Evolutionary conservation across 2,797 vertebrate genomes (phyloP).

Genomic region (Catharus ustulatus): DNA sequence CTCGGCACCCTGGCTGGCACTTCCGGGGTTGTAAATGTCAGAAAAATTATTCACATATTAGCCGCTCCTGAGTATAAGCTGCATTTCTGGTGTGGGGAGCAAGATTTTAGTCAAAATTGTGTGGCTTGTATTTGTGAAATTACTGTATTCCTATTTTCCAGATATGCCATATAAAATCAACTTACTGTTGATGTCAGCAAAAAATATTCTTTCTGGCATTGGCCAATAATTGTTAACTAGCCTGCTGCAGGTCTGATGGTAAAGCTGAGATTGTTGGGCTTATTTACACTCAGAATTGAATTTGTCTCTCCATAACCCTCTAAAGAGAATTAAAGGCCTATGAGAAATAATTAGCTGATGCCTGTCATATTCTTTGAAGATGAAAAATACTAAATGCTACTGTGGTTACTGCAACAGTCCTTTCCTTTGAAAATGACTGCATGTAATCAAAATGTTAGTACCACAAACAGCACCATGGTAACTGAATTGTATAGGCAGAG

Average conservation of each 20-base stretch:
- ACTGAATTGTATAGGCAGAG: neutral
- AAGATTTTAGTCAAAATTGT: too few relatives aligned
- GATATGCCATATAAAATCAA: neutral
- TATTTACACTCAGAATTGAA: neutral
- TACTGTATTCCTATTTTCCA: neutral
- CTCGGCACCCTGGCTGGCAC: too few relatives aligned
- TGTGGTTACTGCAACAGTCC: neutral
- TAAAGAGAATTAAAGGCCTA: neutral
- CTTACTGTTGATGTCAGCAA: neutral
- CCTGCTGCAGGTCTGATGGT: neutral
- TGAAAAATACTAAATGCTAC: neutral
- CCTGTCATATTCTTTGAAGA: neutral
- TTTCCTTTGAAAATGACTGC: neutral
- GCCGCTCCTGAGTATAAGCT: too few relatives aligned
- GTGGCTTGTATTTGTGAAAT: too few relatives aligned
- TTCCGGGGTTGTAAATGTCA: too few relatives aligned
- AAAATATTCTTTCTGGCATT: neutral
- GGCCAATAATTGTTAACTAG: neutral
- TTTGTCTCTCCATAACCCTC: neutral
- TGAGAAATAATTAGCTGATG: conserved; percentile 3
- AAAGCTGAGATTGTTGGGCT: neutral
- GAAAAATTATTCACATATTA: too few relatives aligned
- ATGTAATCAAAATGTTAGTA: neutral
- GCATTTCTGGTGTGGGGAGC: too few relatives aligned
- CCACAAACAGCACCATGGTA: neutral